Percentiles rank a stretch among this genome's conserved stretches.
These are phyloP conservation scores for Oxyteleia sp. DNA, from an alignment of 2,888 invertebrate genomes.

Conservation along the genomic window DNA sequence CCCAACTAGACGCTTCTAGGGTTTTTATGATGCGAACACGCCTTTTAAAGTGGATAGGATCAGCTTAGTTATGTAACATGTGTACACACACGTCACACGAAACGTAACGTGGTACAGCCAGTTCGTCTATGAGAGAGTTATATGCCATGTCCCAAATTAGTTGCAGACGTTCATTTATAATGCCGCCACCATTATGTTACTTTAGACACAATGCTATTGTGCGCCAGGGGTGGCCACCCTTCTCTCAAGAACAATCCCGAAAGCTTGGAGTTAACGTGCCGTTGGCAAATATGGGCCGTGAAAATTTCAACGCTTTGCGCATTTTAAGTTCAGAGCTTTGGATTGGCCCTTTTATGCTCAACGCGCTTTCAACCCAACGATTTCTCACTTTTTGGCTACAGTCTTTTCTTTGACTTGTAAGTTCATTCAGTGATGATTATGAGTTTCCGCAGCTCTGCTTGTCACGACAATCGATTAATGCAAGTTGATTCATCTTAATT, in stretches of 20 bases:
- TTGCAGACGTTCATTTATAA: constrained; percentile 86
- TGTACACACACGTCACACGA: constrained; percentile 58
- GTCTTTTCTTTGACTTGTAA: constrained; percentile 1
- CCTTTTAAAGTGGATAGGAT: constrained; percentile 41
- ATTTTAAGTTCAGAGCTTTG: constrained; percentile 78
- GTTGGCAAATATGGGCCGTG: constrained; percentile 80
- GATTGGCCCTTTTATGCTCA: constrained; percentile 68
- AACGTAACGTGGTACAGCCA: constrained; percentile 57
- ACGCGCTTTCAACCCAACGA: constrained; percentile 1
- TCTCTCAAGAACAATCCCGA: constrained; percentile 68
- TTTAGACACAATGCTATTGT: constrained; percentile 82
- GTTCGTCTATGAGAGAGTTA: constrained; percentile 60
- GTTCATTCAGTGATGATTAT: constrained; percentile 28
- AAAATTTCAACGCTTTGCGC: constrained; percentile 81
- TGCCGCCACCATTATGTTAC: constrained; percentile 81
- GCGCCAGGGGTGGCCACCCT: constrained; percentile 64
- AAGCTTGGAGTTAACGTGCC: constrained; percentile 65
- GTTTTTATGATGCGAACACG: constrained; percentile 54
- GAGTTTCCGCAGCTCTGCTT: constrained; percentile 21
- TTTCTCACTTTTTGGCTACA: constrained; percentile 2
- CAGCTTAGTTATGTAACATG: constrained; percentile 64
- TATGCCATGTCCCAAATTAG: constrained; percentile 82
- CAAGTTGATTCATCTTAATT: constrained; percentile 37
- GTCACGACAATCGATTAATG: constrained; percentile 29
- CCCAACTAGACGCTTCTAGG: neutral